Evolutionary conservation across 2,113 vertebrate species (phyloP).

Genomic region (pig (Sus scrofa)): T2T-Sscrofa CM000816.6:53771501-53772000

Average conservation of each 20-base stretch:
- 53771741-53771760: neutral
- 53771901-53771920: neutral
- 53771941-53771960: neutral
- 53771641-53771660: neutral
- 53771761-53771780: conserved; percentile 34
- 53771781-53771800: conserved; percentile 1
- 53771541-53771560: neutral
- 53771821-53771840: neutral
- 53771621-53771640: neutral
- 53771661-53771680: neutral
- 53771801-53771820: neutral
- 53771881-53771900: conserved; percentile 9
- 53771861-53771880: neutral
- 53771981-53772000: neutral
- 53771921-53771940: neutral
- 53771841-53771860: conserved; percentile 4
- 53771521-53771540: neutral
- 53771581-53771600: conserved; percentile 8
- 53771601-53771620: neutral
- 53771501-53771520: neutral
- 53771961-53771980: neutral
- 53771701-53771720: neutral
- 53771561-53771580: neutral
- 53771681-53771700: neutral
- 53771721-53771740: neutral